phyloP scores from a whole-genome alignment of 1,140 invertebrate genomes.

The Drosophila insularis region DNA sequence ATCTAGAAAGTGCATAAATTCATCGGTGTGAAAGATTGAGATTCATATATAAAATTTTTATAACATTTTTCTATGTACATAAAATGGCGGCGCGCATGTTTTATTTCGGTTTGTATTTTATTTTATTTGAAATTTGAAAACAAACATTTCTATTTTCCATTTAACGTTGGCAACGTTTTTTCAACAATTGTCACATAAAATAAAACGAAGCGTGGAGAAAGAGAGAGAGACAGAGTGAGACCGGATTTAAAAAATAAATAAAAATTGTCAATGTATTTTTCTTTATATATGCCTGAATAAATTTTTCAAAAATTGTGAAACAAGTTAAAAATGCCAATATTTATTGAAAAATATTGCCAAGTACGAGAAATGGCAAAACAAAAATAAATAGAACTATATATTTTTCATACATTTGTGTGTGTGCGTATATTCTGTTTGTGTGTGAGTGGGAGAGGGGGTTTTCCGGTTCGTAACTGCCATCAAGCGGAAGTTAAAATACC shows the following conservation, averaged over 20 bases:
- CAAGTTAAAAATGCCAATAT: conserved; percentile 75
- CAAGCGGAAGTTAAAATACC: conserved; percentile 77
- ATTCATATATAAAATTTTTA: background rate
- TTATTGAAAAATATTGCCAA: conserved; percentile 72
- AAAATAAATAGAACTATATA: conserved; percentile 33
- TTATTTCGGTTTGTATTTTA: conserved; percentile 21
- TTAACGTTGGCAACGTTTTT: conserved; percentile 7
- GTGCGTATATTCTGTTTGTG: conserved; percentile 9
- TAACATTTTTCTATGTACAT: conserved; percentile 17
- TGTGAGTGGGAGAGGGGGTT: conserved; percentile 28
- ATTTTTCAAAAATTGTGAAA: conserved; percentile 63
- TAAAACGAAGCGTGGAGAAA: conserved; percentile 37
- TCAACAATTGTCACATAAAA: conserved; percentile 54
- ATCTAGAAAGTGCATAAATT: background rate
- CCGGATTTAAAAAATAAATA: conserved; percentile 57
- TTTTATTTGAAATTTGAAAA: conserved; percentile 39
- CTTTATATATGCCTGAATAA: conserved; percentile 71
- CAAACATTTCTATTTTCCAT: conserved; percentile 43
- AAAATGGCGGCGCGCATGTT: background rate
- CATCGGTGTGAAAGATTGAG: background rate
- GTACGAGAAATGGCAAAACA: conserved; percentile 18
- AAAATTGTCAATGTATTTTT: conserved; percentile 61
- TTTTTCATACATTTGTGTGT: conserved; percentile 3
- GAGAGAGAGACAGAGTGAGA: conserved; percentile 10
- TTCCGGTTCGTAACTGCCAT: conserved; percentile 67